A percentile compares a stretch with the other conserved stretches of the same genome.
phyloP scores from a whole-genome alignment of 2,797 vertebrate species.

The Hydrophis major region DNA sequence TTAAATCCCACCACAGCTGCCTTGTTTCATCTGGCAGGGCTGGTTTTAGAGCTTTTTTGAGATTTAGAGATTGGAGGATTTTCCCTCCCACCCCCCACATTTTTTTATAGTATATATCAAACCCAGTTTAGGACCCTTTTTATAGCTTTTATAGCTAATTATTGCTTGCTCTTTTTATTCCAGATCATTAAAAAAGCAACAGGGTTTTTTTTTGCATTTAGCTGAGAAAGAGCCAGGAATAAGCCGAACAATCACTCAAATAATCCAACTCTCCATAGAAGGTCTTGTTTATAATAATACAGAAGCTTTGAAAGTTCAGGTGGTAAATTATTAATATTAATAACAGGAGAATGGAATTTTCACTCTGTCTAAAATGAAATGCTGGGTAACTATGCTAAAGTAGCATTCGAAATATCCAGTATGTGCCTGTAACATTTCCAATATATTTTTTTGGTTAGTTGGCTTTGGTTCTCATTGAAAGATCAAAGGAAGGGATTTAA shows the following conservation, averaged over 20 bases:
- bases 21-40: too few relatives aligned
- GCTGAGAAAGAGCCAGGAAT: neutral
- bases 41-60: too few relatives aligned
- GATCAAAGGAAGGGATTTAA: neutral
- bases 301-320: constrained; percentile 27
- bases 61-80: too few relatives aligned
- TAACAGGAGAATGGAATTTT: constrained; percentile 52
- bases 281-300: constrained; percentile 10
- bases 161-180: constrained; percentile 50
- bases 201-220: neutral
- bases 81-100: too few relatives aligned
- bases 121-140: neutral
- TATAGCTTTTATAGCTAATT: constrained; percentile 50
- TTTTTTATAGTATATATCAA: neutral
- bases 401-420: neutral
- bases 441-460: neutral
- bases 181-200: neutral
- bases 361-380: constrained; percentile 29
- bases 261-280: neutral
- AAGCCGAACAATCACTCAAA: neutral
- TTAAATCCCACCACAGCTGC: too few relatives aligned
- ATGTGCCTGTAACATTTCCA: neutral
- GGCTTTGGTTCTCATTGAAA: neutral
- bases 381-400: constrained; percentile 3
- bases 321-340: constrained; percentile 61